Evolutionary conservation across 2,797 vertebrate genomes (phyloP).

Genomic region (Hippocampus kuda): DNA sequence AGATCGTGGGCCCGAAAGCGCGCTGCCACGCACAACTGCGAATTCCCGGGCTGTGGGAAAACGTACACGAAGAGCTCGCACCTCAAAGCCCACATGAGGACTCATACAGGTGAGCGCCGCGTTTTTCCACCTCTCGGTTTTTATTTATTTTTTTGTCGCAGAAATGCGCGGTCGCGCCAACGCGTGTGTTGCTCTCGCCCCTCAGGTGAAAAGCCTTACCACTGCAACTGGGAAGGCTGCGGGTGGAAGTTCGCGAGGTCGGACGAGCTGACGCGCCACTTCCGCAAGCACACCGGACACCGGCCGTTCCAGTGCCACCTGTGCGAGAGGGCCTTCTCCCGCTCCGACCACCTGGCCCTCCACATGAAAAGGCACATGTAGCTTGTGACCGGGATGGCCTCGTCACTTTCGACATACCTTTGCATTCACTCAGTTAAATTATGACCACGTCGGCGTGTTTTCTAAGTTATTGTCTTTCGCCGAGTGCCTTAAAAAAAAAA

Average conservation of each 20-base stretch:
- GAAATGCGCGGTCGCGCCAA: too few species aligned
- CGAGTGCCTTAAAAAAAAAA: conserved; percentile 35
- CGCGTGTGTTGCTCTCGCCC: not conserved
- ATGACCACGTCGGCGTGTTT: conserved; percentile 40
- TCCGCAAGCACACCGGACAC: conserved; percentile 87
- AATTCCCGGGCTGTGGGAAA: conserved; percentile 85
- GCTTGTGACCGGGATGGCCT: conserved; percentile 13
- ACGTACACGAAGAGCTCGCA: conserved; percentile 93
- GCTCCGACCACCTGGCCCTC: conserved; percentile 85
- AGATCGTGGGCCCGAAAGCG: conserved; percentile 83
- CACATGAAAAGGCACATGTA: conserved; percentile 96
- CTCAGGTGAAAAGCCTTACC: conserved; percentile 86
- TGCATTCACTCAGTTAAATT: conserved; percentile 52
- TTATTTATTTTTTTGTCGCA: not conserved
- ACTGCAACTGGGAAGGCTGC: conserved; percentile 92
- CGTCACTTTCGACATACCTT: conserved; percentile 34
- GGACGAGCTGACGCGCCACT: conserved; percentile 86
- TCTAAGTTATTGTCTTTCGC: conserved; percentile 63
- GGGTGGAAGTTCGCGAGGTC: conserved; percentile 92
- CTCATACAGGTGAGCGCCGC: conserved; percentile 77
- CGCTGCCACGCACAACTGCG: conserved; percentile 86
- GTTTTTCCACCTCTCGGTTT: not conserved
- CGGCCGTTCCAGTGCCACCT: conserved; percentile 87
- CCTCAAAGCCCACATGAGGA: conserved; percentile 88
- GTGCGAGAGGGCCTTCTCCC: conserved; percentile 85